These are phyloP conservation scores for Odontamblyopus rebecca DNA, from an alignment of 2,797 vertebrate species.

Conservation along the genomic window DNA sequence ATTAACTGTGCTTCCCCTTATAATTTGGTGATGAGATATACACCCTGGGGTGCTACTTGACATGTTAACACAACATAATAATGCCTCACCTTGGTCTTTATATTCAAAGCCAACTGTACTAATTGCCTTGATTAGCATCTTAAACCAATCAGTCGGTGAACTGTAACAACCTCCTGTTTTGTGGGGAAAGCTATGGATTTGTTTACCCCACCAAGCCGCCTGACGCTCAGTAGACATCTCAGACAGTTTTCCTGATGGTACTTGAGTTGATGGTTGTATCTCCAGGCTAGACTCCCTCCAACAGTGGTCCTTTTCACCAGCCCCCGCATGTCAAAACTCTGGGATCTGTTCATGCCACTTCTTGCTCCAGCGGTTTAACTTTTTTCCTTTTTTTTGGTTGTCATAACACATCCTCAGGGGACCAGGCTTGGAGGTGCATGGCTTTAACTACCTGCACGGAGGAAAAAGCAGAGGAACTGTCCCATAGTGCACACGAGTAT, in stretches of 20 bases:
- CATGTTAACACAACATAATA: slow-evolving; percentile 19
- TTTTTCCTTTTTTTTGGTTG: slow-evolving; percentile 61
- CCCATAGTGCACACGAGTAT: slow-evolving; percentile 38
- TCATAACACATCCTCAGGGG: slow-evolving; percentile 77
- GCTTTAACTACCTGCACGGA: slow-evolving; percentile 55
- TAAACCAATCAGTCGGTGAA: slow-evolving; percentile 37
- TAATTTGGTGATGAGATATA: slow-evolving; percentile 54
- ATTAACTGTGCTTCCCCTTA: slow-evolving; percentile 47
- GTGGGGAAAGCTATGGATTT: slow-evolving; percentile 57
- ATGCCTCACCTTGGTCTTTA: slow-evolving; percentile 47
- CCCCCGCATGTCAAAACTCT: slow-evolving; percentile 65
- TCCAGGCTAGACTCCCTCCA: slow-evolving; percentile 71
- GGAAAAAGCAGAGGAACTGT: slow-evolving; percentile 34
- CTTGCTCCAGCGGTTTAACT: slow-evolving; percentile 71
- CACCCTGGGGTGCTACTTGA: slow-evolving; percentile 53
- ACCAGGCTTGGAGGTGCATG: slow-evolving; percentile 52
- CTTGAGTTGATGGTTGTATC: slow-evolving; percentile 76
- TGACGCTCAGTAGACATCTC: slow-evolving; percentile 46
- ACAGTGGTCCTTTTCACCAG: slow-evolving; percentile 73
- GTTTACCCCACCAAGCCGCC: slow-evolving; percentile 57
- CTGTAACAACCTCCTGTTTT: slow-evolving; percentile 46
- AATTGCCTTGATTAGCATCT: slow-evolving; percentile 21
- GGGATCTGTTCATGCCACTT: slow-evolving; percentile 79
- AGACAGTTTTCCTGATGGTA: slow-evolving; percentile 70
- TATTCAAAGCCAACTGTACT: slow-evolving; percentile 19